Percentiles rank a stretch among this genome's conserved stretches.
These are phyloP conservation scores for Euborellia annulipes DNA, from an alignment of 1,140 invertebrate species.

Conservation along the genomic window DNA sequence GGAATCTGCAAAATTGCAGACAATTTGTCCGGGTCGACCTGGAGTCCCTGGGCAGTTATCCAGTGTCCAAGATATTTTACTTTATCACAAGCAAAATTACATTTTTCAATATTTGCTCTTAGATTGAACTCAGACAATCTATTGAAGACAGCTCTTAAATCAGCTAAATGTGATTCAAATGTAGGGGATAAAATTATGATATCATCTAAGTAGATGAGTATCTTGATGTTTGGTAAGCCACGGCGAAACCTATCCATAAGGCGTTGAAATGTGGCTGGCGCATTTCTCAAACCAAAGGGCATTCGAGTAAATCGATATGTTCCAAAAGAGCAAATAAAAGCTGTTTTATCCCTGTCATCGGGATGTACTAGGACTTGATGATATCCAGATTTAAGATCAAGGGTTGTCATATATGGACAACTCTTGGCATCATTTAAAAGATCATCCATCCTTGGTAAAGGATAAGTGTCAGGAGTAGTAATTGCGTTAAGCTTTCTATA, in stretches of 20 bases:
- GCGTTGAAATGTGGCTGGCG: slow-evolving; percentile 15
- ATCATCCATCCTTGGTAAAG: slow-evolving; percentile 28
- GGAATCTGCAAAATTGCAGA: slow-evolving; percentile 9
- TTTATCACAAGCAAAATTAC: too few relatives aligned
- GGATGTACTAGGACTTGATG: slow-evolving; percentile 23
- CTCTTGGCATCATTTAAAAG: slow-evolving; percentile 19
- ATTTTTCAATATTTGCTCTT: too few relatives aligned
- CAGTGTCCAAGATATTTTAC: slow-evolving; percentile 1
- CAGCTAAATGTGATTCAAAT: slow-evolving; percentile 10
- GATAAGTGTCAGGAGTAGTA: slow-evolving; percentile 23
- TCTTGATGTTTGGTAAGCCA: slow-evolving; percentile 12
- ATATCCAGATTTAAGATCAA: slow-evolving; percentile 26
- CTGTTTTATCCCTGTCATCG: slow-evolving; percentile 20
- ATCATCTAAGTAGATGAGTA: slow-evolving; percentile 21
- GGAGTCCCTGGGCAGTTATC: slow-evolving; percentile 9
- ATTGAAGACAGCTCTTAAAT: too few relatives aligned
- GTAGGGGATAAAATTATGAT: slow-evolving; percentile 10
- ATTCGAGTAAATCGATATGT: slow-evolving; percentile 18
- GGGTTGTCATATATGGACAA: slow-evolving; percentile 16
- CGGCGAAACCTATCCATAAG: slow-evolving; percentile 16
- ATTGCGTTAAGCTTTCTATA: slow-evolving; percentile 25
- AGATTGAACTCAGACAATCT: too few relatives aligned
- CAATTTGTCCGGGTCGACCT: slow-evolving; percentile 11
- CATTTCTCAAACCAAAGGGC: slow-evolving; percentile 21
- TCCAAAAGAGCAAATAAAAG: slow-evolving; percentile 19